phyloP scores from a whole-genome alignment of 2,113 vertebrate genomes.

The Bambusicola thoracicus region DNA sequence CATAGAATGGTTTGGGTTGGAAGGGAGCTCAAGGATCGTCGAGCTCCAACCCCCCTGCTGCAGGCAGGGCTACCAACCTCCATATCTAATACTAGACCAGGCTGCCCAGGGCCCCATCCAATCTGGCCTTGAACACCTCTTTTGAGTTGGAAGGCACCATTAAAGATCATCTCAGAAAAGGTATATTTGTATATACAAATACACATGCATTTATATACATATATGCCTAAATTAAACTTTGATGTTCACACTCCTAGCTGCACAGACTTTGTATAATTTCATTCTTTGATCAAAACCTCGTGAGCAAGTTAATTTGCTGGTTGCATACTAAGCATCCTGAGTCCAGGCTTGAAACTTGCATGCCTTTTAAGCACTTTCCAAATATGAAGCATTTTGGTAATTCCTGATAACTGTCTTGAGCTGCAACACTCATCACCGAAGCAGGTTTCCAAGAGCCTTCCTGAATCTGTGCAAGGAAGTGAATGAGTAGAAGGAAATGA shows the following conservation, averaged over 20 bases:
- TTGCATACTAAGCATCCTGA: neutral
- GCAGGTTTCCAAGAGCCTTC: neutral
- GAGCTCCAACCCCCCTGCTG: too few relatives aligned
- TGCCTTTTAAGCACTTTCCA: neutral
- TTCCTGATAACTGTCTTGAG: neutral
- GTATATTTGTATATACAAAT: neutral
- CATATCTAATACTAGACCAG: too few relatives aligned
- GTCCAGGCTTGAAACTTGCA: accelerated
- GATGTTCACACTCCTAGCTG: neutral
- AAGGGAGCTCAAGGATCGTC: too few relatives aligned
- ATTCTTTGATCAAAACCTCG: neutral
- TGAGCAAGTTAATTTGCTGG: neutral
- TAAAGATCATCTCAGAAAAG: too few relatives aligned
- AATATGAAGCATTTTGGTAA: neutral
- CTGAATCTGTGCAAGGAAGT: neutral
- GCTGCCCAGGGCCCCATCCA: too few relatives aligned
- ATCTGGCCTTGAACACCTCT: too few relatives aligned
- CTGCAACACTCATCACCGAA: neutral
- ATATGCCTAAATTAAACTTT: neutral
- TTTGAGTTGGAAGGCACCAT: too few relatives aligned
- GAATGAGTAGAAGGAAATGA: neutral
- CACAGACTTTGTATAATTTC: neutral
- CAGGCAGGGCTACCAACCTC: too few relatives aligned
- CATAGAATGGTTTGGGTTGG: too few relatives aligned
- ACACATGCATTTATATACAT: too few relatives aligned